Evolutionary conservation across 30 jellyfish, hydroid and myxozoan species (phyloP), one percentile per base, ranked within the genome.

Genomic region (Cassiopea andromeda): DNA sequence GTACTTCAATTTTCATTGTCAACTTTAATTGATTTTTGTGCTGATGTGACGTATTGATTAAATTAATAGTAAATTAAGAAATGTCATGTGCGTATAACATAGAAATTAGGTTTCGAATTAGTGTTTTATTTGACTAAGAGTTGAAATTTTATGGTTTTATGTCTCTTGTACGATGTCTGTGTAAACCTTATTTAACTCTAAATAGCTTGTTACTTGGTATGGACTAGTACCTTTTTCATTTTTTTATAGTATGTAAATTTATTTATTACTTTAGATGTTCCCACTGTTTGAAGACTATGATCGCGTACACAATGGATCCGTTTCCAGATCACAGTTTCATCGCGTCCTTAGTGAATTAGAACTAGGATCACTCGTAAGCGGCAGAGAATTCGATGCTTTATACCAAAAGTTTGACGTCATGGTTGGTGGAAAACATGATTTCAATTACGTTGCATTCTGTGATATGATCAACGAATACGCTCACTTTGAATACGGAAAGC

Each of bases 211-310:
- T 27, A 27, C 38, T 27, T 27, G 38, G 38, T 27, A 27, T 27
- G 38, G 38, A 27, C 38, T 27, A 27, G 38, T 27, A 27, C 38
- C 38, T 27, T 27, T 27, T 27, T 27, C 38, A 27, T 27, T 27
- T 27, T 27, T 27, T 27, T 27, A 27, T 27, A 27, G 38, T 27
- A 27, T 27, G 38, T 27, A 27, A 19, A 27, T 2, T 73, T 54
- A 47, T 67, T 83, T 80, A 0, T 61, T 48, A 0, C 69, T 83
- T 1, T 69, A 94, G 98, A 73, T 94, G 15, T 94, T 94, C 78
- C 98, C 98, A 6, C 92, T 94, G 58, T 94, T 94, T 72, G 98
- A 94, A 87, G 98, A 94, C 90, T 94, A 90, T 79, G 98, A 94
- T 67, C 92, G 97, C 27, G 97, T 94, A 15, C 98, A 94, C 81